Conservation (phyloP, 2,797 vertebrate species). For the Ataeniobius toweri region DNA sequence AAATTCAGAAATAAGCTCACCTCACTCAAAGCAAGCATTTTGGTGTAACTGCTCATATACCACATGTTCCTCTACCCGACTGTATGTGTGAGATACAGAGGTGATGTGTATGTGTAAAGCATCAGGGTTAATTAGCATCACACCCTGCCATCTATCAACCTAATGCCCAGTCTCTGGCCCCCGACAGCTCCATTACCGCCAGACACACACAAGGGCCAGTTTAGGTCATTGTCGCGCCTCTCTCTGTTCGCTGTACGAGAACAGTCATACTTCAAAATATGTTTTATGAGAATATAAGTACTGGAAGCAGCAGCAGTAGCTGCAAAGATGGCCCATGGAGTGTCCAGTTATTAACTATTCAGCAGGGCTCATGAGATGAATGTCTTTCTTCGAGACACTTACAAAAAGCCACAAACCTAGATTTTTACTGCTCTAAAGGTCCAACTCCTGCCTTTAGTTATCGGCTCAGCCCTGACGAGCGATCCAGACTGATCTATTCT, state of each 20-base stretch:
- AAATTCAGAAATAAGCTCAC: background rate
- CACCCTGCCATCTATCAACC: constrained; percentile 77
- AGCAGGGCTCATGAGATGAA: constrained; percentile 3
- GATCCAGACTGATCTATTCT: constrained; percentile 50
- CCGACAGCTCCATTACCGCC: constrained; percentile 73
- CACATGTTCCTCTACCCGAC: constrained; percentile 11
- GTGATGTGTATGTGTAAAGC: constrained; percentile 51
- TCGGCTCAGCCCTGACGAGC: constrained; percentile 36
- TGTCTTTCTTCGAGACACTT: constrained; percentile 1
- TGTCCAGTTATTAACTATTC: constrained; percentile 32
- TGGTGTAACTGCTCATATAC: constrained; percentile 6
- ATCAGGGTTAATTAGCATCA: constrained; percentile 79
- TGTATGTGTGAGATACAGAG: constrained; percentile 28
- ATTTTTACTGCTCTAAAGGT: constrained; percentile 50
- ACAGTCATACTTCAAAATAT: background rate
- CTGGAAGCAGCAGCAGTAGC: constrained; percentile 1
- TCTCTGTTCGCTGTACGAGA: constrained; percentile 14
- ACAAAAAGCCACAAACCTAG: constrained; percentile 17
- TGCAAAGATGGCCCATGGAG: constrained; percentile 9
- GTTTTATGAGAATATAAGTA: constrained; percentile 5
- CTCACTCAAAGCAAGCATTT: constrained; percentile 10
- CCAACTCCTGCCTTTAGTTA: constrained; percentile 47
- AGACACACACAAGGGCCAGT: constrained; percentile 29
- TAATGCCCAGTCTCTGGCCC: constrained; percentile 62
- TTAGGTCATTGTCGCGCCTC: constrained; percentile 11